Evolutionary conservation across 2,113 vertebrate species (phyloP).

Genomic region (Potamarius usumacintae): DNA sequence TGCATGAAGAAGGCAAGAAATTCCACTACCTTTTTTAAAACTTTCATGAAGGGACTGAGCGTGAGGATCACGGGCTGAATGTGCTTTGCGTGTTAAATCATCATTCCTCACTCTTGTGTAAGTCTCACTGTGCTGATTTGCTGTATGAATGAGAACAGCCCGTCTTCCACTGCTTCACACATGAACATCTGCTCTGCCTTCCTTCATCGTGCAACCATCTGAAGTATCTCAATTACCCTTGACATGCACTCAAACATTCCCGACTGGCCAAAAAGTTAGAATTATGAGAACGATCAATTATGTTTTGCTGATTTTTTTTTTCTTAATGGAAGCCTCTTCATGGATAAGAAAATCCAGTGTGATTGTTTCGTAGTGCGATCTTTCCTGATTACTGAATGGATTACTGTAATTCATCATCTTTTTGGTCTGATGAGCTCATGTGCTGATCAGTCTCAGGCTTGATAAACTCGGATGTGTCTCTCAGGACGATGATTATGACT

Average conservation of each 20-base stretch:
- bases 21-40: no score
- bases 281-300: background rate
- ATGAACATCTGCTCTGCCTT: slow-evolving; percentile 42
- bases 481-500: slow-evolving; percentile 1
- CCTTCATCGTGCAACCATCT: slow-evolving; percentile 32
- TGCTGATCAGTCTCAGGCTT: slow-evolving; percentile 12
- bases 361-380: background rate
- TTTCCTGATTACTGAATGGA: slow-evolving; percentile 1
- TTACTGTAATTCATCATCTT: background rate
- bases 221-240: slow-evolving; percentile 17
- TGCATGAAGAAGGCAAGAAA: no score
- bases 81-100: slow-evolving; percentile 35
- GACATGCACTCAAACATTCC: background rate
- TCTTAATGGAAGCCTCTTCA: background rate
- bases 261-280: background rate
- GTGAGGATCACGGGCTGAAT: background rate
- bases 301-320: background rate
- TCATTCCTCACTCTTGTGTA: slow-evolving; percentile 35
- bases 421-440: slow-evolving; percentile 7
- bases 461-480: slow-evolving; percentile 16
- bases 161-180: slow-evolving; percentile 18
- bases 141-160: slow-evolving; percentile 51
- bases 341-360: background rate
- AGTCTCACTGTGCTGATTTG: slow-evolving; percentile 51
- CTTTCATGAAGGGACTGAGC: no score